Conservation (phyloP, 2,113 vertebrate species). For the Stigmatopora argus region DNA sequence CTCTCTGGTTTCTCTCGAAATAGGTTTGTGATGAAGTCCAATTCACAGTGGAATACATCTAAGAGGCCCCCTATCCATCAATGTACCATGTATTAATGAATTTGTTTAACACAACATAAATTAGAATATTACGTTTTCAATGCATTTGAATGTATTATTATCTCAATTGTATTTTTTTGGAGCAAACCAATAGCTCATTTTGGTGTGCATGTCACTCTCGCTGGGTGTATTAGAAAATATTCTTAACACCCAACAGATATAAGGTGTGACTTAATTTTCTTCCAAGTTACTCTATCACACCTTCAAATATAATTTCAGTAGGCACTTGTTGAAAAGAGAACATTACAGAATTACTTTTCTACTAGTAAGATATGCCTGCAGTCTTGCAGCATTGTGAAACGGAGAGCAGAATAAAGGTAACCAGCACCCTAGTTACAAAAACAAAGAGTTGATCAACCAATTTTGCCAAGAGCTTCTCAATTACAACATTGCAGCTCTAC, state of each 20-base stretch:
- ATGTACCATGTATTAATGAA: not conserved
- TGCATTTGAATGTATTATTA: not conserved
- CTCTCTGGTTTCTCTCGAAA: slow-evolving; percentile 50
- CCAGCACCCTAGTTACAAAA: not conserved
- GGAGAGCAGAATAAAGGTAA: not conserved
- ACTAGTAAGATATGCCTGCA: slow-evolving; percentile 5
- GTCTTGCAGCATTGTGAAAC: slow-evolving; percentile 9
- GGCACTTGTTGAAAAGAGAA: not conserved
- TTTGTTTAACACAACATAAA: not conserved
- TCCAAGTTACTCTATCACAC: slow-evolving; percentile 22
- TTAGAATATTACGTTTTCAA: not conserved
- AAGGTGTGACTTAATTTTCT: slow-evolving; percentile 42
- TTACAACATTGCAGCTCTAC: not conserved
- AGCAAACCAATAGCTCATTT: not conserved
- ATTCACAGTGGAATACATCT: slow-evolving; percentile 22
- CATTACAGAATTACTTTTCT: slow-evolving; percentile 12
- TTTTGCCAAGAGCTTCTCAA: not conserved
- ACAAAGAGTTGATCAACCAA: not conserved
- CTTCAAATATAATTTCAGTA: slow-evolving; percentile 25
- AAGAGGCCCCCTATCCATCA: slow-evolving; percentile 3
- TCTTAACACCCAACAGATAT: slow-evolving; percentile 7
- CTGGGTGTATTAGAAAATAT: slow-evolving; percentile 15
- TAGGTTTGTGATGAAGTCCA: slow-evolving; percentile 22
- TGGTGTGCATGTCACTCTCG: slow-evolving; percentile 10
- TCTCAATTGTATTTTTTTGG: slow-evolving; percentile 2